Evolutionary conservation across 2,888 invertebrate genomes (phyloP), one percentile per base, ranked within the genome.

Genomic region (Platycnemis pennipes): DNA sequence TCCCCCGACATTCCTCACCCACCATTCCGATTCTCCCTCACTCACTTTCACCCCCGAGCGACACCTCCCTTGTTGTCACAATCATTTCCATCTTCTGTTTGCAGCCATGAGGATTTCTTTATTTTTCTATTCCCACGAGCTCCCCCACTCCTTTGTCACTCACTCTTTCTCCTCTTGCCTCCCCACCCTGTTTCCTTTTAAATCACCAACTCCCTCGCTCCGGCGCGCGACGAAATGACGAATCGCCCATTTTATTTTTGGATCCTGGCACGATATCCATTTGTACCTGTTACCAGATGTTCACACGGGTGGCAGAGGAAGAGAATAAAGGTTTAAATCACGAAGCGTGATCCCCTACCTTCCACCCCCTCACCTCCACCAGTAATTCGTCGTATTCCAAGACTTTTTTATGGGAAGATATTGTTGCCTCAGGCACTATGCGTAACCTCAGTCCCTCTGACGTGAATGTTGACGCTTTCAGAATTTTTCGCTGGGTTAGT

Each of bases 211-310:
- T 26, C 37, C 3, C 26, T 77, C 37, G 77, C 77, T 37, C 37
- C 37, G 4, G 77, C 1, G 13, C 37, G 37, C 77, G 77, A 31
- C 11, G 77, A 37, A 37, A 77, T 77, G 37, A 77, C 37, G 77
- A 16, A 77, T 77, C n/a, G 63, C 63, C 7, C 26, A 37, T n/a
- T 77, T 77, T 77, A 77, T 77, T 77, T 77, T 77, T 77, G 37
- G 77, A 77, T 77, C 37, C 37, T 2, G 77, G 37, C 77, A 77
- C 77, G 77, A 77, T 37, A 77, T 77, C 77, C 77, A 77, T 77
- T 31, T 77, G 77, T 77, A 77, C 77, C 77, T 77, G 77, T 77
- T 77, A 77, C 77, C 77, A 77, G 77, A 37, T 77, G 77, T 77
- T 77, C 77, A 37, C 16, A 77, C 37, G 77, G 77, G 37, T 3